Percentiles rank a stretch among this genome's conserved stretches.
Evolutionary conservation across 1,140 invertebrate species (phyloP).

Genomic region (Pomacea maculata): DNA sequence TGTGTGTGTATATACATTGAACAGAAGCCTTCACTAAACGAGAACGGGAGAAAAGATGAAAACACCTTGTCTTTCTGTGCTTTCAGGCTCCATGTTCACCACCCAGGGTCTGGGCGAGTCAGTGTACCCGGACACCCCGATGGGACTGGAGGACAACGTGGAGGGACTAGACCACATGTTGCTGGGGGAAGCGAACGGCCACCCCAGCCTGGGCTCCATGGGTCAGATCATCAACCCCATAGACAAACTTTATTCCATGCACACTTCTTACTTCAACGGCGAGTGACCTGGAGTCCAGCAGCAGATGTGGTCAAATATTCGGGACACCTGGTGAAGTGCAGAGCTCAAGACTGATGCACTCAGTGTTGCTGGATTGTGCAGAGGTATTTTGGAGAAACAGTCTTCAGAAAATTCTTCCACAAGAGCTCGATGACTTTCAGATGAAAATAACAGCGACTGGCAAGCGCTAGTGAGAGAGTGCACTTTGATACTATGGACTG

Average conservation of each 20-base stretch:
- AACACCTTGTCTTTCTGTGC: not conserved
- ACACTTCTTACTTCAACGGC: slow-evolving; percentile 55
- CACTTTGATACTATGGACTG: no score
- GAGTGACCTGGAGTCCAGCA: slow-evolving; percentile 31
- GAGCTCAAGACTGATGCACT: no score
- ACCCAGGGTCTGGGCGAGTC: slow-evolving; percentile 29
- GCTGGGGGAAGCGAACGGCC: slow-evolving; percentile 24
- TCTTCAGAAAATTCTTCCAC: no score
- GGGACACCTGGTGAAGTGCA: no score
- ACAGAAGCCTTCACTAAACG: no score
- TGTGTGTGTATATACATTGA: no score
- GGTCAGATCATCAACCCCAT: slow-evolving; percentile 79
- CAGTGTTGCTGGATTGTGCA: no score
- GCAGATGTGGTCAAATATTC: not conserved
- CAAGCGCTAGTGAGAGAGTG: no score
- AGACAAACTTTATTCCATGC: slow-evolving; percentile 96
- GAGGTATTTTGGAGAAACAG: no score
- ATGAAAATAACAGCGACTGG: no score
- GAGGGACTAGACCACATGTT: slow-evolving; percentile 45
- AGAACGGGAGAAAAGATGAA: no score
- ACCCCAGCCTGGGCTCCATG: slow-evolving; percentile 15
- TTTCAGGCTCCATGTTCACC: slow-evolving; percentile 33
- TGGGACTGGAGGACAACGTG: slow-evolving; percentile 36
- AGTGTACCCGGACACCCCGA: slow-evolving; percentile 40
- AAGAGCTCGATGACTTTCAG: no score